Evolutionary conservation across 2,113 vertebrate genomes (phyloP).

Genomic region (Trematomus loennbergii): DNA sequence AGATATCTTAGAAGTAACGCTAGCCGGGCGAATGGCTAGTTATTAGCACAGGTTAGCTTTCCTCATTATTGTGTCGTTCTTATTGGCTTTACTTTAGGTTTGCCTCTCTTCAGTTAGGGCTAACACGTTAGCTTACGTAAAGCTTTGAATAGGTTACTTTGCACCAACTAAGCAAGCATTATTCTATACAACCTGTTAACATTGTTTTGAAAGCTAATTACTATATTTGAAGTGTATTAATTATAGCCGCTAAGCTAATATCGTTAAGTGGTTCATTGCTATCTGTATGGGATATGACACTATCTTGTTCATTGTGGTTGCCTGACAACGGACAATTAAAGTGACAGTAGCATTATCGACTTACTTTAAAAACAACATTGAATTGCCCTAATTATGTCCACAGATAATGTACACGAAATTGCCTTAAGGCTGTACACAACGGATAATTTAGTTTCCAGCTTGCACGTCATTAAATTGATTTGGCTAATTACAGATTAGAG

Average conservation of each 20-base stretch:
- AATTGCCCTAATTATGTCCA: not conserved
- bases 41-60: conserved; percentile 6
- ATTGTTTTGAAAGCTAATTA: not conserved
- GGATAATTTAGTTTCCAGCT: not conserved
- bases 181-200: rapidly evolving
- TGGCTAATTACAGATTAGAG: not conserved
- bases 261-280: not conserved
- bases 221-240: not conserved
- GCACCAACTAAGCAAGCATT: not conserved
- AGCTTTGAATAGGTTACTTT: not conserved
- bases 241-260: not conserved
- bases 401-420: not conserved
- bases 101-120: conserved; percentile 4
- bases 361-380: not conserved
- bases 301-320: conserved; percentile 43
- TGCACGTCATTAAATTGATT: not conserved
- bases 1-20: rapidly evolving
- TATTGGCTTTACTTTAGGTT: not conserved
- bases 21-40: not conserved
- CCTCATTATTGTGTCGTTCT: not conserved
- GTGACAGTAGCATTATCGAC: conserved; percentile 19
- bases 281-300: conserved; percentile 30
- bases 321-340: conserved; percentile 70
- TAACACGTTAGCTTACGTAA: conserved; percentile 11
- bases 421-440: too few species aligned